Base-by-base conservation (phyloP, 1,140 invertebrate genomes). In the Cotesia glomerata region DNA sequence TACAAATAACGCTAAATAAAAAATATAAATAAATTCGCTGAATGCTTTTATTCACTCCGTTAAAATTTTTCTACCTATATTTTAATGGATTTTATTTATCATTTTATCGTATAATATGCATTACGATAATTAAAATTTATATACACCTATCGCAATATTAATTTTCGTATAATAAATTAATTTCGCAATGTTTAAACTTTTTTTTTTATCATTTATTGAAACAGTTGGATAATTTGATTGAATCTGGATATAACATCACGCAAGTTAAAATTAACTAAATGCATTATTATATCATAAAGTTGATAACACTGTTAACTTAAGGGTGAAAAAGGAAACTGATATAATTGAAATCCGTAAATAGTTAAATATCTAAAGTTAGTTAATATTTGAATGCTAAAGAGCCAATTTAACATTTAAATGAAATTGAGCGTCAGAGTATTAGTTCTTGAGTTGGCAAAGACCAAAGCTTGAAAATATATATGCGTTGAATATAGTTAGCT, bases 361-460 rank as follows among this genome's bases (percentile, higher is more conserved):
- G 52, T 45, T 45, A 9, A 11, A 9, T 45, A 45, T 9, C 39
- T 11, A 7, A 45, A 45, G 39, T 45, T 45, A 45, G 39, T 45
- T 45, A 45, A 45, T 7, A 45, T 54, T 54, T 54, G 13, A 54
- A 14, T 14, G 16, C 1, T 54, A 54, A 14, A 26, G 63, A 65
- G 39, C 5, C 14, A 65, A 65, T 51, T 49, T 14, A 11, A 18
- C 18, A 65, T 65, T 26, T 36, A 65, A 39, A 65, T 65, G 63
- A 51, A 65, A 65, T 65, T 39, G 63, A 65, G 45, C 63, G 63
- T 65, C 45, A 18, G 39, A 16, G 63, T 51, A 65, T 65, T 65
- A 65, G 39, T 65, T 65, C 45, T 65, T 39, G 34, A 45, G 39
- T 45, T 45, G 39, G 7, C 39, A 45, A 45, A 45, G 39, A 45